These are phyloP conservation scores for Punctoribates punctum DNA, from an alignment of 2,888 invertebrate genomes.

Conservation along the genomic window DNA sequence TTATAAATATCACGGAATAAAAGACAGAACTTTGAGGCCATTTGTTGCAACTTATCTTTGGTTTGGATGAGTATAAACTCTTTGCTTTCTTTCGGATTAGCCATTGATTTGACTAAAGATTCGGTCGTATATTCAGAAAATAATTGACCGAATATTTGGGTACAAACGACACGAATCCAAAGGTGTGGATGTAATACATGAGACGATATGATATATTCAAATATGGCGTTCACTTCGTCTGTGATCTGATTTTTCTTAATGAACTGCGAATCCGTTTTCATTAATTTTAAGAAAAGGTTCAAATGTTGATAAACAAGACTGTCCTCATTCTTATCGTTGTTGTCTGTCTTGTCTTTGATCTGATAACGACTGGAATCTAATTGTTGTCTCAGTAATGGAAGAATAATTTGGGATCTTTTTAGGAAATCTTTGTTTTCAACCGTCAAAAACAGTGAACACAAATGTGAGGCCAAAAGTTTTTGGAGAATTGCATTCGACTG, in stretches of 20 bases:
- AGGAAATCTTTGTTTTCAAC: conserved; percentile 70
- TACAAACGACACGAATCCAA: conserved; percentile 76
- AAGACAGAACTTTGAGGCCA: conserved; percentile 43
- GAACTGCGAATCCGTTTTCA: conserved; percentile 50
- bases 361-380: conserved; percentile 41
- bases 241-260: conserved; percentile 26
- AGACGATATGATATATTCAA: conserved; percentile 47
- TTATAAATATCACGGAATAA: conserved; percentile 42
- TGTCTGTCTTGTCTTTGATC: background rate
- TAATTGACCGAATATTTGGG: conserved; percentile 70
- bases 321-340: conserved; percentile 21
- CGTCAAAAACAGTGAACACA: conserved; percentile 33
- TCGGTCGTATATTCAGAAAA: conserved; percentile 62
- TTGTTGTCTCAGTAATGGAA: conserved; percentile 51
- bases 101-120: conserved; percentile 70
- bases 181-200: conserved; percentile 74
- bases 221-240: conserved; percentile 36
- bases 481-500: background rate
- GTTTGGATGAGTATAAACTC: conserved; percentile 47
- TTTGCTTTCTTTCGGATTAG: conserved; percentile 48
- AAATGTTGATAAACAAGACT: conserved; percentile 42
- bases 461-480: conserved; percentile 38
- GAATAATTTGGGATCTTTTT: conserved; percentile 61
- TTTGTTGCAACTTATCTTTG: conserved; percentile 44
- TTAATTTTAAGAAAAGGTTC: conserved; percentile 40